These are phyloP conservation scores for Pachycephus smyrnensis DNA, from an alignment of 2,888 invertebrate genomes.

Conservation along the genomic window DNA sequence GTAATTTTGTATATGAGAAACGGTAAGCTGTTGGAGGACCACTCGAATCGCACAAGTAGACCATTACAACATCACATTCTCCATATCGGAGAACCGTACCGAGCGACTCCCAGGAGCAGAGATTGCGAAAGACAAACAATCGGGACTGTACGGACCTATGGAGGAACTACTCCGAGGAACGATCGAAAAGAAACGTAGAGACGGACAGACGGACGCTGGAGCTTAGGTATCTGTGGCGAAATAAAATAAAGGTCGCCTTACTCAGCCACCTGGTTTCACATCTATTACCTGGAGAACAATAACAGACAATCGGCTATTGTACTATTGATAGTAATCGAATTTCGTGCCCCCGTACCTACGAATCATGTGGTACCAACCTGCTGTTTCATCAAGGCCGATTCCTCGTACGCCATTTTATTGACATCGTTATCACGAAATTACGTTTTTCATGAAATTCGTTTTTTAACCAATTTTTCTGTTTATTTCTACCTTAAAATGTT, in stretches of 20 bases:
- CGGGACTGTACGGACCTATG: slow-evolving; percentile 22
- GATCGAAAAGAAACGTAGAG: slow-evolving; percentile 2
- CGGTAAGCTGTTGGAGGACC: slow-evolving; percentile 31
- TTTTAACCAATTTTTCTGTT: neutral
- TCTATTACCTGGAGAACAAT: slow-evolving; percentile 23
- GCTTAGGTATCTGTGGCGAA: slow-evolving; percentile 34
- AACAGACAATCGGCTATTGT: slow-evolving; percentile 25
- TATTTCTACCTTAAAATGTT: neutral
- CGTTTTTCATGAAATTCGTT: neutral
- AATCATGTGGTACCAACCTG: neutral
- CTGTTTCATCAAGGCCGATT: neutral
- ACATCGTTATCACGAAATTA: neutral
- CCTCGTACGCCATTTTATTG: neutral
- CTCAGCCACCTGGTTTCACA: slow-evolving; percentile 28
- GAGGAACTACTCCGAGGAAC: slow-evolving; percentile 7
- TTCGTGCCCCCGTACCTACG: slow-evolving; percentile 15
- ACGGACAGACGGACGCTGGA: slow-evolving; percentile 18
- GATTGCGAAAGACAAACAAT: slow-evolving; percentile 61
- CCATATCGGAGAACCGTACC: slow-evolving; percentile 40
- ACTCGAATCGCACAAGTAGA: slow-evolving; percentile 49
- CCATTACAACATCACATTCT: slow-evolving; percentile 46
- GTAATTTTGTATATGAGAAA: neutral
- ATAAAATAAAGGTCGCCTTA: slow-evolving; percentile 42
- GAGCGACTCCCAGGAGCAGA: slow-evolving; percentile 52
- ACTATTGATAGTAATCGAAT: slow-evolving; percentile 42